Percentiles rank a stretch among this genome's conserved stretches.
Evolutionary conservation across 35 echinoderm and acorn worm species (phyloP).

Genomic region (Hemicentrotus pulcherrimus): DNA sequence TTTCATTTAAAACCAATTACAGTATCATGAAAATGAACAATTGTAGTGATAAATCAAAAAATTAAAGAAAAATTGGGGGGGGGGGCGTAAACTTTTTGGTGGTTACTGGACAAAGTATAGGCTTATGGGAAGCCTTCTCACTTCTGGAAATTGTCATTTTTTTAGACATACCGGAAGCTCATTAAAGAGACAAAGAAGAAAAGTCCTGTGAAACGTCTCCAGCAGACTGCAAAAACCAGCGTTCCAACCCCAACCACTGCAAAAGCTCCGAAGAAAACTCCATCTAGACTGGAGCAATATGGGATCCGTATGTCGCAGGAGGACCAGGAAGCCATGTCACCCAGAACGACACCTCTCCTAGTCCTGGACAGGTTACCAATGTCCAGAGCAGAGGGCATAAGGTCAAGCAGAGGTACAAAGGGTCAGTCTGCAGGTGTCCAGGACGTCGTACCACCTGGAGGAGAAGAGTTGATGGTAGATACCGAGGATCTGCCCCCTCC

Average conservation of each 20-base stretch:
- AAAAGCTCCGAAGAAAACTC: background rate
- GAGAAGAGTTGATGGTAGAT: background rate
- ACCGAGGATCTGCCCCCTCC: background rate
- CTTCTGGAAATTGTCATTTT: background rate
- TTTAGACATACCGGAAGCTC: background rate
- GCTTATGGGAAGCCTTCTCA: background rate
- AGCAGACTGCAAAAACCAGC: background rate
- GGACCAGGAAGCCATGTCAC: background rate
- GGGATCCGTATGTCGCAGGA: background rate
- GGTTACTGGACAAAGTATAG: background rate
- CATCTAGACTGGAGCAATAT: background rate
- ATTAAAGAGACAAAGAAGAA: constrained; percentile 6
- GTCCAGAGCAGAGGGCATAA: background rate
- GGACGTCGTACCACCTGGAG: background rate
- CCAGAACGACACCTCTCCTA: background rate
- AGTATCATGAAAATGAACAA: background rate
- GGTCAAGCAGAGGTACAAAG: background rate
- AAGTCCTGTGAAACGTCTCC: background rate
- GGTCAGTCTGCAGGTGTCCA: background rate
- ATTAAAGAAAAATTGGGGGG: background rate
- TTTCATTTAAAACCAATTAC: background rate
- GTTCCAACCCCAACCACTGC: background rate
- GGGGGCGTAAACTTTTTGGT: background rate
- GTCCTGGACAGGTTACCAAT: background rate
- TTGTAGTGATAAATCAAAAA: background rate